phyloP scores from a whole-genome alignment of 1,140 invertebrate species.

The Cepaea nemoralis region DNA sequence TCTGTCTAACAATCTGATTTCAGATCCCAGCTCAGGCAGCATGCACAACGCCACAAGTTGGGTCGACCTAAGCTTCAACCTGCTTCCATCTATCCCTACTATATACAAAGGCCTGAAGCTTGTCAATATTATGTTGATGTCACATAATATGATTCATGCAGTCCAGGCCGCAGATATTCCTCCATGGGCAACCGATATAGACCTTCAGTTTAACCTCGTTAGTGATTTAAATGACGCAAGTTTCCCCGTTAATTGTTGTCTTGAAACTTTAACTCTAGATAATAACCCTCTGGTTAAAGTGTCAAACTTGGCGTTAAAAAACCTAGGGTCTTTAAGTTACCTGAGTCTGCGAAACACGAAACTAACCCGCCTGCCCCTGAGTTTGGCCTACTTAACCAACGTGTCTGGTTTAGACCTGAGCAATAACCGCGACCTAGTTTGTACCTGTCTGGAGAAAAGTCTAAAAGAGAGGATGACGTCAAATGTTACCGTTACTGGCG shows the following conservation, averaged over 20 bases:
- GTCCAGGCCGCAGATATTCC: neutral
- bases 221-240: neutral
- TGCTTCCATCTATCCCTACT: neutral
- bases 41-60: neutral
- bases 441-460: no score
- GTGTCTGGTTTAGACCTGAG: no score
- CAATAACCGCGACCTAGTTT: no score
- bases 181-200: neutral
- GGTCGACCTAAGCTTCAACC: neutral
- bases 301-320: no score
- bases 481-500: no score
- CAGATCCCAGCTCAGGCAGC: neutral
- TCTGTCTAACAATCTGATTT: neutral
- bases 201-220: neutral
- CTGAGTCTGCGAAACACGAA: no score
- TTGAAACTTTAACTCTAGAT: neutral
- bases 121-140: neutral
- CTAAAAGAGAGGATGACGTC: no score
- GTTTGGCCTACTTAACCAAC: no score
- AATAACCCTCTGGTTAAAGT: no score
- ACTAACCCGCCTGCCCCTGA: no score
- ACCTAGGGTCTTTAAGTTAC: no score
- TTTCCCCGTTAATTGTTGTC: no score
- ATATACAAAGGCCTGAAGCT: neutral
- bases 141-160: neutral